Base-by-base conservation (phyloP, 2,888 invertebrate species). In the Nymphalis urticae region DNA sequence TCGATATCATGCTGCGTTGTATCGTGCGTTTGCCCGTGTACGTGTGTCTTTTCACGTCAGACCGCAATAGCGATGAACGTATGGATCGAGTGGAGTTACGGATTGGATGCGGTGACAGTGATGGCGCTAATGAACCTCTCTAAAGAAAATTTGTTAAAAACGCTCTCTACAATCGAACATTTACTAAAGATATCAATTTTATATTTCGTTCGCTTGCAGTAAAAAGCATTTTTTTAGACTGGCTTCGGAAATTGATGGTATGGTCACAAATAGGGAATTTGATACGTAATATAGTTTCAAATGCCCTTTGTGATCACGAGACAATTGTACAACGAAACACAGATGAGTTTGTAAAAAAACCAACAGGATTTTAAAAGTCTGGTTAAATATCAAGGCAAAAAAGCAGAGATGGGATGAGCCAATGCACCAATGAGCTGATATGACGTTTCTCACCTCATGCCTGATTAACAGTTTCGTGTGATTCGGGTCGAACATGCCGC, bases 1-100 rank as follows among this genome's bases (percentile, higher is more conserved):
- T 96, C 61, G 98, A 98, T 80, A 99, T 99, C 98, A 98, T 98
- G 84, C 97, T 97, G 10, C 97, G 95, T 69, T 96, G 94, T 66
- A 98, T 93, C 75, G 96, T 95, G 64, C 96, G 91, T 81, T 94
- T 94, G 78, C 93, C 93, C 19, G 93, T 93, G 76, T 85, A 88
- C 10, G 92, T 90, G 75, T 90, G 90, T 16, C 92, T 81, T 75
- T 89, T 92, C 56, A 93, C 91, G 75, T 94, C 94, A 6, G 90
- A 89, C 50, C 94, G 89, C 71, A 87, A 81, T 13, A 92, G 77
- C 1, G 94, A 83, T 70, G 90, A 79, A 64, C 86, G 86, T 47
- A 85, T 79, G 50, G 86, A 79, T 19, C 89, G 85, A 50, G 84
- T 77, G n/a, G 88, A 86, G 66, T 82, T 83, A 50, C 89, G 86